Base-by-base conservation (phyloP, 2,113 vertebrate species). In the Bufo gargarizans region DNA sequence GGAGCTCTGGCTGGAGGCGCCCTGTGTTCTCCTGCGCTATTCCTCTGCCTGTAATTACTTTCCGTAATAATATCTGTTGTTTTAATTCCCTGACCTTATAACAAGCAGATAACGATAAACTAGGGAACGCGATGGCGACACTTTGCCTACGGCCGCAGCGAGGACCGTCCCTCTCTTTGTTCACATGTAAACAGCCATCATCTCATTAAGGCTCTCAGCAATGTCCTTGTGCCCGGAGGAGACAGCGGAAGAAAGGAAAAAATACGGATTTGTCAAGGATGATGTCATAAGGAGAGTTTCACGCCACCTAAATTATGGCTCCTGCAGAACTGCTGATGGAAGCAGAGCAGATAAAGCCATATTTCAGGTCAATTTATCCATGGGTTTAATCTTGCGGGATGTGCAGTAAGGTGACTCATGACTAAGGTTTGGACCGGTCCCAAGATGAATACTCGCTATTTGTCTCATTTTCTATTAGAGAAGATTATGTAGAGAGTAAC, bases 351-450 rank as follows among this genome's bases (percentile, higher is more conserved):
- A 19, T 85, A 65, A 5, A 89, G 85, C 7, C 69, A 88, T 82
- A 71, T 83, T 89, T 86, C 72, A 90, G 84, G 90, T 61, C 86
- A 90, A 90, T 43, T 61, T 8, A 47, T 90, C 82, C 45, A 89
- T 89, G 56, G 87, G 82, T 78, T 89, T 89, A 89, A 84, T 84
- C 87, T 89, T 84, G 50, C 74, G 84, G 72, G 87, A 89, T 59
- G 82, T 78, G 87, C 47, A 67, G 72, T 84, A 84, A 89, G 87
- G 87, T 84, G 87, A 89, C 87, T 89, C 72, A 83, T 53, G 82
- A 77, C 87, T 84, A 67, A 69, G 84, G 82, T 84, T 84, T 89
- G 87, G 82, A 89, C 87, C 17, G 59, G 59, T 55, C 50, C 87
- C 87, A 89, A 83, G 82, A 77, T 78, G 72, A 58, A 80, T 50